A percentile compares a stretch with the other conserved stretches of the same genome.
Evolutionary conservation across 2,113 vertebrate species (phyloP).

Genomic region (Macaca mulatta): DNA sequence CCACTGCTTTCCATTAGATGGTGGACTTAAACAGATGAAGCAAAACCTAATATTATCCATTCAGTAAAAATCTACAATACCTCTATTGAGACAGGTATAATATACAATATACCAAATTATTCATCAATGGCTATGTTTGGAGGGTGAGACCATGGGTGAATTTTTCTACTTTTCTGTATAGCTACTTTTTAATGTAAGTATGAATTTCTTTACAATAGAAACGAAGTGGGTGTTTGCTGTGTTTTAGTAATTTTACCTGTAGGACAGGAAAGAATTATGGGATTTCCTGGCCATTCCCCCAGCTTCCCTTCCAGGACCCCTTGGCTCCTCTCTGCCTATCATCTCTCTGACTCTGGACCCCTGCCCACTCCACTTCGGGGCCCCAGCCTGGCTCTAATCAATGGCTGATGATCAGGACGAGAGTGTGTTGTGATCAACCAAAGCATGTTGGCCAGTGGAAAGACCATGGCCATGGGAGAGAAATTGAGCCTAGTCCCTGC

Average conservation of each 20-base stretch:
- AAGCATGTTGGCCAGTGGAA: neutral
- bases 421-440: neutral
- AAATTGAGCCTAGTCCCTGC: neutral
- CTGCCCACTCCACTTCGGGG: fast-evolving
- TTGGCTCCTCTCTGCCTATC: neutral
- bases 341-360: neutral
- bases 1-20: neutral
- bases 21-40: neutral
- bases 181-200: neutral
- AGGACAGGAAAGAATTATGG: neutral
- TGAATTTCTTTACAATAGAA: neutral
- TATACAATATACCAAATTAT: neutral
- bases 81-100: neutral
- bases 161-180: neutral
- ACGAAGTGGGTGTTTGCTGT: neutral
- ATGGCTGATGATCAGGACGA: neutral
- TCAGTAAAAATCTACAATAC: neutral
- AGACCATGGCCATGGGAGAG: neutral
- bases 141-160: neutral
- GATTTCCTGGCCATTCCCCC: neutral
- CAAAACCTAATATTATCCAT: neutral
- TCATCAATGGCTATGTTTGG: neutral
- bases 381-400: neutral
- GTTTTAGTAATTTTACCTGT: neutral
- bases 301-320: neutral